A percentile compares a stretch with the other conserved stretches of the same genome.
Conservation (phyloP, 2,797 vertebrate genomes). For the Sebastes oblongus region DNA sequence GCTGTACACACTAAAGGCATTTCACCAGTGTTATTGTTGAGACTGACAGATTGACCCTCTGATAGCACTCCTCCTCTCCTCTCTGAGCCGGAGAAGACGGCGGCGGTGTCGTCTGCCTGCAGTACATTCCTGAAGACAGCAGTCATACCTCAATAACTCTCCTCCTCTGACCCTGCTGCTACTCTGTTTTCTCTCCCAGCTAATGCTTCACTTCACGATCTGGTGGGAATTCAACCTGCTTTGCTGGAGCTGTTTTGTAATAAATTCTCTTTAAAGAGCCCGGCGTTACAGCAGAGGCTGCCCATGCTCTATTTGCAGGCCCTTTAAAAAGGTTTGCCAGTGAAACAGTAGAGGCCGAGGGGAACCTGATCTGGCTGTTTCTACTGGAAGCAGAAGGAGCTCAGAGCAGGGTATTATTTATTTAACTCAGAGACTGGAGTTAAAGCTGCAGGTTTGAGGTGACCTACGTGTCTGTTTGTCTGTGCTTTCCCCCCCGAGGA, state of each 20-base stretch:
- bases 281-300: constrained; percentile 12
- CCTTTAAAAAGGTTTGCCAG: constrained; percentile 48
- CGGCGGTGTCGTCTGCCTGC: constrained; percentile 30
- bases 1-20: not conserved
- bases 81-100: constrained; percentile 1
- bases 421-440: constrained; percentile 70
- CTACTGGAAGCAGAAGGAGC: constrained; percentile 59
- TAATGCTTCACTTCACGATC: constrained; percentile 10
- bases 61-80: constrained; percentile 15
- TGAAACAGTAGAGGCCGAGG: constrained; percentile 81
- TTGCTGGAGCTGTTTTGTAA: constrained; percentile 28
- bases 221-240: constrained; percentile 21
- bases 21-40: constrained; percentile 24
- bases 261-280: constrained; percentile 38
- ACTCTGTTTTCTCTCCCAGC: constrained; percentile 9
- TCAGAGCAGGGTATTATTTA: constrained; percentile 82
- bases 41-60: constrained; percentile 42
- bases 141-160: constrained; percentile 59
- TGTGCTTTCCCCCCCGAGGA: constrained; percentile 16
- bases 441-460: constrained; percentile 35
- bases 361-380: constrained; percentile 80
- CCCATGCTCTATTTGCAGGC: constrained; percentile 23
- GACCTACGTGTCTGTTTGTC: constrained; percentile 30
- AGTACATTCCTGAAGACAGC: constrained; percentile 63
- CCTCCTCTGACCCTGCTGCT: constrained; percentile 17